These are phyloP conservation scores for Zaprionus lineosus DNA, from an alignment of 2,888 invertebrate genomes.

Conservation along the genomic window DNA sequence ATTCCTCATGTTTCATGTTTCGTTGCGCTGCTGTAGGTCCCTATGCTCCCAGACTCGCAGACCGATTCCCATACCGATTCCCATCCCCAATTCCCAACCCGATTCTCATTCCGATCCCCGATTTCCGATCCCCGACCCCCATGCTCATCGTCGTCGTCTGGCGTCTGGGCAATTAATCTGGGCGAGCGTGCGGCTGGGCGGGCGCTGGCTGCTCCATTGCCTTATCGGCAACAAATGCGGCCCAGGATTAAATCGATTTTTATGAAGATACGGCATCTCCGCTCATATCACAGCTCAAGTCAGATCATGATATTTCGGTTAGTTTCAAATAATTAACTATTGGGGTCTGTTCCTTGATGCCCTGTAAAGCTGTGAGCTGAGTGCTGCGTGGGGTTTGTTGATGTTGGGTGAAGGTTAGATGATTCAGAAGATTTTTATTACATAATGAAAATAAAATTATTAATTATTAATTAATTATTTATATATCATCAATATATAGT, in stretches of 20 bases:
- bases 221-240: constrained; percentile 34
- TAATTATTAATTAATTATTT: no score
- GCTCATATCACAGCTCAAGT: constrained; percentile 5
- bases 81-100: not conserved
- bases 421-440: no score
- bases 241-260: constrained; percentile 78
- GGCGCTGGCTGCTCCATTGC: constrained; percentile 34
- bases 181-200: constrained; percentile 58
- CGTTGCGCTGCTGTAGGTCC: constrained; percentile 73
- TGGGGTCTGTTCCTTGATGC: no score
- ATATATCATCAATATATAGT: no score
- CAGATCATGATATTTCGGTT: constrained; percentile 50
- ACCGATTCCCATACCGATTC: not conserved
- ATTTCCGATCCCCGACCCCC: not conserved
- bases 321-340: constrained; percentile 41
- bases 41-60: constrained; percentile 20
- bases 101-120: not conserved
- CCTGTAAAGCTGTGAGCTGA: no score
- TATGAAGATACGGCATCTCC: constrained; percentile 39
- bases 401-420: no score
- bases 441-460: no score
- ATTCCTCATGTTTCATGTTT: constrained; percentile 40
- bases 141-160: constrained; percentile 24
- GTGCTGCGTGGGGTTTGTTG: no score
- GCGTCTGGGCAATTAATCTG: constrained; percentile 74